phyloP scores from a whole-genome alignment of 2,888 invertebrate species.

The Cordilura impudica region DNA sequence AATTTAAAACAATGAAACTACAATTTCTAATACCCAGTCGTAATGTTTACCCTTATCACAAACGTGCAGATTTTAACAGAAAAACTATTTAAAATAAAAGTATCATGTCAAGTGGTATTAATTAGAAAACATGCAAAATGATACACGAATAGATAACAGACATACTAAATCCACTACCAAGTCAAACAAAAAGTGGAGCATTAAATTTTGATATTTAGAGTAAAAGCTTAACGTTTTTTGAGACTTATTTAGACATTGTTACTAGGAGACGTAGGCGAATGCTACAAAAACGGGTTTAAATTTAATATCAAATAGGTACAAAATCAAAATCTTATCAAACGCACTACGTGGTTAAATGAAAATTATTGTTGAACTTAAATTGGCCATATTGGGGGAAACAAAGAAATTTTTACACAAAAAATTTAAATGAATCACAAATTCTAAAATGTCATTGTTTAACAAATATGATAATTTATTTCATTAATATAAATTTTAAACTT shows the following conservation, averaged over 20 bases:
- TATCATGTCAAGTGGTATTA: constrained; percentile 16
- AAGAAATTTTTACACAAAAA: background rate
- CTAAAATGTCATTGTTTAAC: background rate
- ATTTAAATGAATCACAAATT: background rate
- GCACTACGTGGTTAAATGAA: constrained; percentile 26
- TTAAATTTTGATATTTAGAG: background rate
- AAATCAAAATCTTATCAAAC: constrained; percentile 14
- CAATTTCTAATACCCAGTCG: background rate
- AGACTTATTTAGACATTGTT: background rate
- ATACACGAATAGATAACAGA: constrained; percentile 1
- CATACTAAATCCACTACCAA: constrained; percentile 1
- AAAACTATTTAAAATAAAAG: background rate
- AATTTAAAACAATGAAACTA: constrained; percentile 5
- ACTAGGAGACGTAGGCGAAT: constrained; percentile 9
- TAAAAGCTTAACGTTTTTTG: background rate
- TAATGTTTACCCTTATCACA: background rate
- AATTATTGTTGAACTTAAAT: background rate
- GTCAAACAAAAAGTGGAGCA: background rate
- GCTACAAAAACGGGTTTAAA: background rate
- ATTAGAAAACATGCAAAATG: background rate
- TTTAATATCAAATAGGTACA: background rate
- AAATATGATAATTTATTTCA: background rate
- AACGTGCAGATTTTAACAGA: background rate
- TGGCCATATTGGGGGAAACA: background rate
- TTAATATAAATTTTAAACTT: constrained; percentile 69